phyloP scores from a whole-genome alignment of 1,140 invertebrate genomes.

The Nebria ingens region DNA sequence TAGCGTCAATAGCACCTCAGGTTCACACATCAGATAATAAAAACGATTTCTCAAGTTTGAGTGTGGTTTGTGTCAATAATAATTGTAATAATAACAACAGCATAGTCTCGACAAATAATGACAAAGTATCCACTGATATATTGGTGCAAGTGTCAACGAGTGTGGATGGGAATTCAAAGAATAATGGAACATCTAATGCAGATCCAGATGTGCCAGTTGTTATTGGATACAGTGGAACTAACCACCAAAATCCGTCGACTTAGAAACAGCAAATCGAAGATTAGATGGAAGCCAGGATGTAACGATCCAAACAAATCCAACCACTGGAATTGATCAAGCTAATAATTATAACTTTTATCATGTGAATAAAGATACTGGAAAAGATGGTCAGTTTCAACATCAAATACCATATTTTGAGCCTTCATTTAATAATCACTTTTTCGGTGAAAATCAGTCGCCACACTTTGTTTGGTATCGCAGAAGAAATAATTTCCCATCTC shows the following conservation, averaged over 20 bases:
- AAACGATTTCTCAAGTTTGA: constrained; percentile 6
- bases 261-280: not conserved
- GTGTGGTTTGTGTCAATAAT: not conserved
- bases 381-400: not conserved
- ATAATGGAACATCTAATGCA: constrained; percentile 11
- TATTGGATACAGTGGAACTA: constrained; percentile 19
- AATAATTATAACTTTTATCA: constrained; percentile 9
- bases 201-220: constrained; percentile 24
- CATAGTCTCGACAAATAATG: not conserved
- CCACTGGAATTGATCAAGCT: not conserved
- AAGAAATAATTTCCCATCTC: not conserved
- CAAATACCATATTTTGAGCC: constrained; percentile 10
- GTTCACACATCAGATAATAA: not conserved
- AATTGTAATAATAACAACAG: constrained; percentile 15
- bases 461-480: not conserved
- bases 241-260: constrained; percentile 7
- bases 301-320: not conserved
- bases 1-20: not conserved
- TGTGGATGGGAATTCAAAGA: constrained; percentile 15
- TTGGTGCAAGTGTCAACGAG: constrained; percentile 23
- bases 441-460: constrained; percentile 4
- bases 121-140: constrained; percentile 21
- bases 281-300: not conserved
- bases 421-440: constrained; percentile 12
- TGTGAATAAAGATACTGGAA: not conserved